These are phyloP conservation scores for Alsophila aescularia DNA, from an alignment of 2,888 invertebrate species.

Conservation along the genomic window DNA sequence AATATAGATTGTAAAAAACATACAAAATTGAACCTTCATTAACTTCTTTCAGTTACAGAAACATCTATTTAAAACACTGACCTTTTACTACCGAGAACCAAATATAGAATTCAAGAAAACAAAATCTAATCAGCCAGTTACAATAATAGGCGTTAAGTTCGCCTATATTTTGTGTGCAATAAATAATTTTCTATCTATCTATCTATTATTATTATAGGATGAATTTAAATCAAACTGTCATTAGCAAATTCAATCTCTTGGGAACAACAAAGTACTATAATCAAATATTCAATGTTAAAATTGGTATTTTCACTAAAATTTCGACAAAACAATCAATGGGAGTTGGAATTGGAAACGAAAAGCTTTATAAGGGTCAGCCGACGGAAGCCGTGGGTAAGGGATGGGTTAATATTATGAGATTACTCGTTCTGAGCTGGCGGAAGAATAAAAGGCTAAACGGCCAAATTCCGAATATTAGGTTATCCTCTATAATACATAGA, in stretches of 20 bases:
- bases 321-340: conserved; percentile 32
- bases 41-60: too few relatives aligned
- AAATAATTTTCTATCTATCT: too few relatives aligned
- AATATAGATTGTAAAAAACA: too few relatives aligned
- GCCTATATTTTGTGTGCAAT: too few relatives aligned
- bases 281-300: conserved; percentile 8
- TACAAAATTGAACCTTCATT: too few relatives aligned
- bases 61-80: background rate
- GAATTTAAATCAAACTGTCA: background rate
- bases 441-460: conserved; percentile 24
- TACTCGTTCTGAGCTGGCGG: conserved; percentile 40
- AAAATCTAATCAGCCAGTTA: background rate
- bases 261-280: conserved; percentile 8
- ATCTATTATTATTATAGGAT: too few relatives aligned
- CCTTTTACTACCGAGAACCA: too few relatives aligned
- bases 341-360: conserved; percentile 43
- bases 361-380: conserved; percentile 17
- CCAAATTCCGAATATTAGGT: conserved; percentile 37
- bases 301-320: conserved; percentile 2
- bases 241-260: background rate
- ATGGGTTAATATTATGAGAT: conserved; percentile 43
- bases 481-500: conserved; percentile 28
- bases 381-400: conserved; percentile 20
- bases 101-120: too few relatives aligned
- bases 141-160: too few relatives aligned